phyloP scores from a whole-genome alignment of 2,113 vertebrate genomes.

The Elaphurus davidianus region DNA sequence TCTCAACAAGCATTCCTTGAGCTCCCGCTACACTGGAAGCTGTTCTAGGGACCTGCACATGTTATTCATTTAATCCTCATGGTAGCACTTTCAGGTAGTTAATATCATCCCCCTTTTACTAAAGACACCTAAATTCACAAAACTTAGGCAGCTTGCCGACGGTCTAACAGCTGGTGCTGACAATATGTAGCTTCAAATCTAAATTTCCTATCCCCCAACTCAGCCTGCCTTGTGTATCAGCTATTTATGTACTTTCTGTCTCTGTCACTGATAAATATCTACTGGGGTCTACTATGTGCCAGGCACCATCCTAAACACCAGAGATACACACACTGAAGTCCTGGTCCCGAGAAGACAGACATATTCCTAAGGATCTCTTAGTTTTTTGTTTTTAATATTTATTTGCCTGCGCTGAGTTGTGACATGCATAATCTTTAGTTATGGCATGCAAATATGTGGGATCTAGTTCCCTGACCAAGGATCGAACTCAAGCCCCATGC shows the following conservation, averaged over 20 bases:
- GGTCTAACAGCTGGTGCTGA: not conserved
- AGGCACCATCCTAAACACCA: not conserved
- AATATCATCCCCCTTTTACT: not conserved
- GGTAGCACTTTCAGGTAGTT: not conserved
- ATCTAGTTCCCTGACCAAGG: not conserved
- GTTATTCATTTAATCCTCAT: not conserved
- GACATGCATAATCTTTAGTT: not conserved
- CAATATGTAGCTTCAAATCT: not conserved
- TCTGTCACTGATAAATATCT: not conserved
- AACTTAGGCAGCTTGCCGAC: not conserved
- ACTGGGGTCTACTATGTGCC: not conserved
- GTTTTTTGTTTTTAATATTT: not conserved
- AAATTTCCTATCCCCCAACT: not conserved
- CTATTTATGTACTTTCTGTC: not conserved
- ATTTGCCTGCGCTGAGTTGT: rapidly evolving
- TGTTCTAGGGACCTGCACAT: not conserved
- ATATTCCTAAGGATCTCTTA: not conserved
- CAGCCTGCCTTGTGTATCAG: not conserved
- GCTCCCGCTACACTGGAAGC: not conserved
- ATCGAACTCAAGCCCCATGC: not conserved
- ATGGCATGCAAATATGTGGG: not conserved
- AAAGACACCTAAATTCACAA: not conserved
- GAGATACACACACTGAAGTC: not conserved
- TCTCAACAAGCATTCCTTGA: not conserved
- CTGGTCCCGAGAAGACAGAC: not conserved